Percentiles rank a stretch among this genome's conserved stretches.
Conservation (phyloP, 2,888 invertebrate species). For the Yponomeuta sedellus region DNA sequence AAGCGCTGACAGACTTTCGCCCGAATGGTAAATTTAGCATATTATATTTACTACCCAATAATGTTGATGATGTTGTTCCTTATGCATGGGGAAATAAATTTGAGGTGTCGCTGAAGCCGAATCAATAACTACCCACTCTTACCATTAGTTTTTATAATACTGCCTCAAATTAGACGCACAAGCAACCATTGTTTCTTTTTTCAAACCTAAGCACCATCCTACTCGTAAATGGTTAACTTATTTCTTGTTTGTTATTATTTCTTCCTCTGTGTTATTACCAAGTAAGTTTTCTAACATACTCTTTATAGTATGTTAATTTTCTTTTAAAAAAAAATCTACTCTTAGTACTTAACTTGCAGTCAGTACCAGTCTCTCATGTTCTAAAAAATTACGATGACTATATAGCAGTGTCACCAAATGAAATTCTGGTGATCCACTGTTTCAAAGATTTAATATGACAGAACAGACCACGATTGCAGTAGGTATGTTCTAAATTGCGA, state of each 20-base stretch:
- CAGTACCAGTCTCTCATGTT: too few relatives aligned
- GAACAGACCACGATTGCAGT: neutral
- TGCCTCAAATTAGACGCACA: neutral
- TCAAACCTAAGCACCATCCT: too few relatives aligned
- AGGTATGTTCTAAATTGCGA: constrained; percentile 50
- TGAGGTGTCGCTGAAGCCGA: neutral
- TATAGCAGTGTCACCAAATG: neutral
- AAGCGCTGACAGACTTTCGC: constrained; percentile 64
- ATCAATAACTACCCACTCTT: neutral
- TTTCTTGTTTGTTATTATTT: too few relatives aligned
- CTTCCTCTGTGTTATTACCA: too few relatives aligned
- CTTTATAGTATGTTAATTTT: too few relatives aligned
- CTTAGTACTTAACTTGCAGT: too few relatives aligned
- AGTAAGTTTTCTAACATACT: too few relatives aligned
- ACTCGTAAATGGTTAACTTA: too few relatives aligned
- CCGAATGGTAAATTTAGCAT: constrained; percentile 69
- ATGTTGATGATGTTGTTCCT: too few relatives aligned
- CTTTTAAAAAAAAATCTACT: too few relatives aligned
- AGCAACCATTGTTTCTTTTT: neutral
- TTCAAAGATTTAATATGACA: neutral
- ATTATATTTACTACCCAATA: neutral
- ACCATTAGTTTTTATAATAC: neutral
- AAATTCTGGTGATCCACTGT: neutral
- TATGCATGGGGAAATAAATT: neutral
- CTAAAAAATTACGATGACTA: neutral